Percentiles rank a stretch among this genome's conserved stretches.
These are phyloP conservation scores for Rhinoraja longicauda DNA, from an alignment of 2,797 vertebrate species.

Conservation along the genomic window DNA sequence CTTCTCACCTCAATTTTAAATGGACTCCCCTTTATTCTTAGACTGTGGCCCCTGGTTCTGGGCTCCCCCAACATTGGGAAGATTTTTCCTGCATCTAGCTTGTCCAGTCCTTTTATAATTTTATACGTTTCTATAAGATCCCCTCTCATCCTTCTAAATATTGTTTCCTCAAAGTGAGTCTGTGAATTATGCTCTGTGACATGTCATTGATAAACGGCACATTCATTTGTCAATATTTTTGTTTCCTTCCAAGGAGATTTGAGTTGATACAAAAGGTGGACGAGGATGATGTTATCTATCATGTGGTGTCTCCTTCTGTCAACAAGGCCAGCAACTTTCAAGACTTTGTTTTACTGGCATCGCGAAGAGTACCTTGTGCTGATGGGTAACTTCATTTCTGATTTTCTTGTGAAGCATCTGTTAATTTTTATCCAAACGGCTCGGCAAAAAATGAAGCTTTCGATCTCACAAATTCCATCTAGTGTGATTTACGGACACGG, in stretches of 20 bases:
- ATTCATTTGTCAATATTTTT: not conserved
- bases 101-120: too few relatives aligned
- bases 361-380: constrained; percentile 78
- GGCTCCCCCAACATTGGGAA: too few relatives aligned
- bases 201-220: not conserved
- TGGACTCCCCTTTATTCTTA: too few relatives aligned
- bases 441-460: not conserved
- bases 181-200: not conserved
- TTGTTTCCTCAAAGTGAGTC: not conserved
- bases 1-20: too few relatives aligned
- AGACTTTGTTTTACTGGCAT: constrained; percentile 87
- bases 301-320: constrained; percentile 66
- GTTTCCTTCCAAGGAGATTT: constrained; percentile 61
- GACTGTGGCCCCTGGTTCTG: too few relatives aligned
- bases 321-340: constrained; percentile 64
- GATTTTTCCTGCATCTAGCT: too few relatives aligned
- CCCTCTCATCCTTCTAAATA: too few relatives aligned
- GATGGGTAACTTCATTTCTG: constrained; percentile 57
- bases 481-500: not conserved
- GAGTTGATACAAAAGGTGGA: constrained; percentile 78
- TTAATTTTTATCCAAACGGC: not conserved
- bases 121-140: too few relatives aligned
- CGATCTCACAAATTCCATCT: not conserved
- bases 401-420: not conserved
- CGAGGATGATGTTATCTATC: constrained; percentile 81